A percentile compares a stretch with the other conserved stretches of the same genome.
Conservation (phyloP, 2,113 vertebrate species). For the Neodontobutis hainanensis region DNA sequence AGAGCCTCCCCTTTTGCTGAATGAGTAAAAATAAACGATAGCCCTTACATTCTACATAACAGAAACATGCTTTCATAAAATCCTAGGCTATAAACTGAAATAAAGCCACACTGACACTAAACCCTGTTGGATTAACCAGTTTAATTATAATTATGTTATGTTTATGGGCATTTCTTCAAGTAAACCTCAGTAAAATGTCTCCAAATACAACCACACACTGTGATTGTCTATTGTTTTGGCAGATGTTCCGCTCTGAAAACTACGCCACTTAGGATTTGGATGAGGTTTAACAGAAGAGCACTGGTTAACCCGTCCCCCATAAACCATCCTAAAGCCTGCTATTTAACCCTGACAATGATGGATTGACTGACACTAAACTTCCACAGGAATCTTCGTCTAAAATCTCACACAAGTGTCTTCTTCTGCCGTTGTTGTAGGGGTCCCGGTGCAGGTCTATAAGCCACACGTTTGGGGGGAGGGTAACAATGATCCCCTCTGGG, state of each 20-base stretch:
- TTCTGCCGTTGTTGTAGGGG: constrained; percentile 30
- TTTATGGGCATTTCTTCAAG: too few relatives aligned
- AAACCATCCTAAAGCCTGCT: constrained; percentile 42
- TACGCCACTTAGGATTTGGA: background rate
- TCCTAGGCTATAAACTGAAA: too few relatives aligned
- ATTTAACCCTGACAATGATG: constrained; percentile 79
- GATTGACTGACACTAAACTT: constrained; percentile 71
- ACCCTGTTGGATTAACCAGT: too few relatives aligned
- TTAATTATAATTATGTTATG: too few relatives aligned
- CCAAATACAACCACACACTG: constrained; percentile 8
- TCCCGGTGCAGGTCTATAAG: constrained; percentile 15
- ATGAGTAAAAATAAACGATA: too few relatives aligned
- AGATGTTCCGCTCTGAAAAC: constrained; percentile 58
- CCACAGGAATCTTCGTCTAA: constrained; percentile 60
- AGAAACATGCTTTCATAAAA: too few relatives aligned
- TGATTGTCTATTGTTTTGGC: constrained; percentile 50
- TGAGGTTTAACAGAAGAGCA: constrained; percentile 38
- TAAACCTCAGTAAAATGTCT: constrained; percentile 10
- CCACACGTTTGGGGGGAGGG: constrained; percentile 15
- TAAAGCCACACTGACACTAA: too few relatives aligned
- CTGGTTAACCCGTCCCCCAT: constrained; percentile 53
- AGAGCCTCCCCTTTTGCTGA: too few relatives aligned
- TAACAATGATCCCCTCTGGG: constrained; percentile 29
- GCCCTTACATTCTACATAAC: too few relatives aligned
- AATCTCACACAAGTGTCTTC: constrained; percentile 56